Percentiles rank a stretch among this genome's conserved stretches.
These are phyloP conservation scores for Tetrax tetrax DNA, from an alignment of 2,113 vertebrate genomes.

Conservation along the genomic window DNA sequence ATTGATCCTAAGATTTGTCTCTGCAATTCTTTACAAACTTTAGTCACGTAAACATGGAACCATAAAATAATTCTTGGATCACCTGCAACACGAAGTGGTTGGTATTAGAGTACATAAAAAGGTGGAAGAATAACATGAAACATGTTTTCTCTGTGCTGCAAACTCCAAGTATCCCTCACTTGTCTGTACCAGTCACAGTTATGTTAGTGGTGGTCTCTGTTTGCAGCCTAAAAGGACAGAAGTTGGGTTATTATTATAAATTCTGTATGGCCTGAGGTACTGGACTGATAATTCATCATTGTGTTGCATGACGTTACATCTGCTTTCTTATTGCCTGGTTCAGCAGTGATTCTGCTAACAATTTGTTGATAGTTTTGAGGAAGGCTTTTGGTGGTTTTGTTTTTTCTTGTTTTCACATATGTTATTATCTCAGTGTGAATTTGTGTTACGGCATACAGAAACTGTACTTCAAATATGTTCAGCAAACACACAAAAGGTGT, in stretches of 20 bases:
- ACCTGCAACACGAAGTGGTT: background rate
- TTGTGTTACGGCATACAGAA: background rate
- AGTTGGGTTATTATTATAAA: background rate
- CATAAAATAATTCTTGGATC: background rate
- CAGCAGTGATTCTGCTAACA: background rate
- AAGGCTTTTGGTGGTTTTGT: background rate
- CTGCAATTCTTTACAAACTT: background rate
- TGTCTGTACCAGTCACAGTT: background rate
- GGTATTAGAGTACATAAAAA: background rate
- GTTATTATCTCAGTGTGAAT: background rate
- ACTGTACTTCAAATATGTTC: background rate
- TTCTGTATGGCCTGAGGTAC: background rate
- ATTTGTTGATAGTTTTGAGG: background rate
- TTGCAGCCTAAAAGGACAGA: background rate
- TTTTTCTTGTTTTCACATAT: background rate
- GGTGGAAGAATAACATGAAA: background rate
- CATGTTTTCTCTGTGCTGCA: background rate
- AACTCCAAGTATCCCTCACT: background rate
- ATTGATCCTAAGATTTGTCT: slow-evolving; percentile 1
- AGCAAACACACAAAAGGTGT: background rate
- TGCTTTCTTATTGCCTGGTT: background rate
- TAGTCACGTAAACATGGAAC: background rate
- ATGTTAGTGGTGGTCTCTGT: background rate
- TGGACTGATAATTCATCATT: background rate
- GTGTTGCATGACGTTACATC: background rate